Evolutionary conservation across 2,797 vertebrate species (phyloP).

Genomic region (Todus mexicanus): DNA sequence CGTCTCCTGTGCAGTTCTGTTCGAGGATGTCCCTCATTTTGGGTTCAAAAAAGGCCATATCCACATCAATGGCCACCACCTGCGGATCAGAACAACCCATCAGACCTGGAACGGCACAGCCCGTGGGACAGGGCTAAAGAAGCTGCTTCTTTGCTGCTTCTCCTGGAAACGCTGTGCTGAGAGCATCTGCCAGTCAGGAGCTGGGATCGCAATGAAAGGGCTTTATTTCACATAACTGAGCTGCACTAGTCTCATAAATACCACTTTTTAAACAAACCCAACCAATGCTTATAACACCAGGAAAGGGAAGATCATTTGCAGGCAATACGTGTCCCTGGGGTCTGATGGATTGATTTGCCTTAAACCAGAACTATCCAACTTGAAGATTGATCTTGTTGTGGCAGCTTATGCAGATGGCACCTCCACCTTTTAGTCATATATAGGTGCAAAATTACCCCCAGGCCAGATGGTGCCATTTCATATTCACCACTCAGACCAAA

Average conservation of each 20-base stretch:
- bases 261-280: neutral
- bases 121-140: neutral
- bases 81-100: conserved; percentile 61
- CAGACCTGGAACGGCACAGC: neutral
- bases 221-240: neutral
- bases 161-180: neutral
- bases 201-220: neutral
- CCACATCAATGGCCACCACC: conserved; percentile 97
- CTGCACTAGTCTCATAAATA: neutral
- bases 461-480: neutral
- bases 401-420: neutral
- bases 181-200: neutral
- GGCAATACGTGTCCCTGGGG: neutral
- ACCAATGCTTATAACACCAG: neutral
- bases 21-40: conserved; percentile 96
- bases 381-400: neutral
- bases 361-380: neutral
- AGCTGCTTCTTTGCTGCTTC: neutral
- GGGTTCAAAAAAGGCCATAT: conserved; percentile 99
- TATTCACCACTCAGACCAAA: neutral
- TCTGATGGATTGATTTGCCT: neutral
- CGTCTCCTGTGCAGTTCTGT: conserved; percentile 92
- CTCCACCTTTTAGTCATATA: neutral
- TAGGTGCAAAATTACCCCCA: neutral
- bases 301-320: neutral